phyloP scores from a whole-genome alignment of 2,888 invertebrate genomes.

The Caenorhabditis afra region DNA sequence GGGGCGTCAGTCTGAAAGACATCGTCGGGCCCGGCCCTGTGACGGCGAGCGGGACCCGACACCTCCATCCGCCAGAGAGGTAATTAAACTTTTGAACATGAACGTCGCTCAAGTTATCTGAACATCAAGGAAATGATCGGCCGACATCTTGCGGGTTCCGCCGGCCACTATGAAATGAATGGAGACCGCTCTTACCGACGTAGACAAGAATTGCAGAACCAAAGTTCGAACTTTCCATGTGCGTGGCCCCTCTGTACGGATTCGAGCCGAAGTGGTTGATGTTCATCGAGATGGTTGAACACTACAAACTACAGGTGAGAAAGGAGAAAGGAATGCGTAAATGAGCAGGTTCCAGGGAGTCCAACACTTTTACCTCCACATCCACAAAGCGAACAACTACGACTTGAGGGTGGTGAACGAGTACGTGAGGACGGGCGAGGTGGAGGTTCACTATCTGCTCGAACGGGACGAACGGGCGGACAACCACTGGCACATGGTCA shows the following conservation, averaged over 20 bases:
- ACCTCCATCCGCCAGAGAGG: no score
- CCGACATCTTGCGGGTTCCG: no score
- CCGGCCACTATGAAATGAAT: no score
- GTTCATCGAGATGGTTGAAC: slow-evolving; percentile 39
- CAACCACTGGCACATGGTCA: slow-evolving; percentile 28
- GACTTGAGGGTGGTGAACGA: slow-evolving; percentile 29
- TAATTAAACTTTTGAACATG: no score
- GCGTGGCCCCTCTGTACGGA: slow-evolving; percentile 41
- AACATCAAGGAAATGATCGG: no score
- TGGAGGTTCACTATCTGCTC: slow-evolving; percentile 23
- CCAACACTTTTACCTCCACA: slow-evolving; percentile 43
- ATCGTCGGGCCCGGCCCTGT: no score
- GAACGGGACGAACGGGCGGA: slow-evolving; percentile 14
- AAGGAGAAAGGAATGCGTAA: no score
- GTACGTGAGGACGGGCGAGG: slow-evolving; percentile 49
- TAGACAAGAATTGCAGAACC: slow-evolving; percentile 9
- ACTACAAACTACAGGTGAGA: slow-evolving; percentile 40
- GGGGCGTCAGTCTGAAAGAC: no score
- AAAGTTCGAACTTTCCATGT: slow-evolving; percentile 45
- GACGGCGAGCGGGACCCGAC: no score
- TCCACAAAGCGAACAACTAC: slow-evolving; percentile 17
- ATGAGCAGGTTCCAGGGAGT: slow-evolving; percentile 40
- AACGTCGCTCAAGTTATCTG: no score
- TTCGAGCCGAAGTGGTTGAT: slow-evolving; percentile 46
- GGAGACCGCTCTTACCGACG: no score